Evolutionary conservation across 2,888 invertebrate species (phyloP), one percentile per base, ranked within the genome.

Genomic region (Drosophila longiperda): DNA sequence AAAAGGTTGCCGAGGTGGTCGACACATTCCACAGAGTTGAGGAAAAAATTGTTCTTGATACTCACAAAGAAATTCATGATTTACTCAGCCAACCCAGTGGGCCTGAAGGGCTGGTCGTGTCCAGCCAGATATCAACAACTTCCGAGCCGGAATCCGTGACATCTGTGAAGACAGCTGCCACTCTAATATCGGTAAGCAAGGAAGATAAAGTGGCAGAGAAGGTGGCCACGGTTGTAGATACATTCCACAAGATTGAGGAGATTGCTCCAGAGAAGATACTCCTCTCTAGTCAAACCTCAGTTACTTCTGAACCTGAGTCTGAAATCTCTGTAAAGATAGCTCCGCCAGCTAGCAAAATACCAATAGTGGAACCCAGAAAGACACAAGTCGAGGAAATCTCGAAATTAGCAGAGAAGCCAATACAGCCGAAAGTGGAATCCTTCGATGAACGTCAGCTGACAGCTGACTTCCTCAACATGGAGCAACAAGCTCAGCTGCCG

Each of bases 11-110:
- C 7, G 75, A 73, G 1, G 65, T 73, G 9, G 65, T 86, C 6
- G 83, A 86, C 17, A 80, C 88, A 60, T 70, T 85, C 78, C 78
- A 85, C 17, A 89, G 75, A 52, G 78, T 90, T 42, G 90, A 90
- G 23, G 61, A 77, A 50, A 32, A 67, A 34, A 77, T 88, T 1
- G 62, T 66, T 5, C 17, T 74, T 2, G 91, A 91, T 36, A 60
- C 81, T n/a, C 76, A 58, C 29, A 80, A 85, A 61, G 57, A 83
- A 7, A 91, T 91, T 9, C 80, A 82, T 34, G 91, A 92, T 66
- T 91, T 92, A 49, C 70, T 91, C 0, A 77, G 71, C 29, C 38
- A 75, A 20, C 65, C 67, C 0, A 62, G 65, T 23, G 45, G 58
- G 9, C 4, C 65, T 7, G 76, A 84, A n/a, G 69, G 68, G 26